Conservation (phyloP, 2,888 invertebrate species). For the Meta bourneti region DNA sequence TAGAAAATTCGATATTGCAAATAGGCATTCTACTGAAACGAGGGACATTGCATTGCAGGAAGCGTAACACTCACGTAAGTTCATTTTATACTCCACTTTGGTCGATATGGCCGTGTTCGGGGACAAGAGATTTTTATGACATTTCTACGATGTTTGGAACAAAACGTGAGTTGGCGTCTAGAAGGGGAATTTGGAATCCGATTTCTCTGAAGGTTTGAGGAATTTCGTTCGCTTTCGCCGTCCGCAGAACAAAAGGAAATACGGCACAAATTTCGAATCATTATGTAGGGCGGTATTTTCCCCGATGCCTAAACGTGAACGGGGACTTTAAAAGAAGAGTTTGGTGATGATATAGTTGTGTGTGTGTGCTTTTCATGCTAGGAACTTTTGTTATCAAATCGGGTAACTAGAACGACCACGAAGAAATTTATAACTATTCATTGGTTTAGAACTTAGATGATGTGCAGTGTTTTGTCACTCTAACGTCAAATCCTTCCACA, state of each 20-base stretch:
- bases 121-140: conserved; percentile 32
- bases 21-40: background rate
- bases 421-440: too few species aligned
- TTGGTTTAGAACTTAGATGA: too few species aligned
- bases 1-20: conserved; percentile 32
- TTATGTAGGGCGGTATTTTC: background rate
- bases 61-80: conserved; percentile 40
- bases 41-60: conserved; percentile 23
- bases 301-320: background rate
- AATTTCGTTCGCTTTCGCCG: background rate
- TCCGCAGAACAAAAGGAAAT: too few species aligned
- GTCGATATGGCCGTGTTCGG: conserved; percentile 16
- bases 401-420: too few species aligned
- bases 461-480: too few species aligned
- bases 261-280: too few species aligned
- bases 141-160: conserved; percentile 11
- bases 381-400: too few species aligned
- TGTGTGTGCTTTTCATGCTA: too few species aligned
- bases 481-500: too few species aligned
- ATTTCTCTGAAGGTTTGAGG: conserved; percentile 13
- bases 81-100: conserved; percentile 48
- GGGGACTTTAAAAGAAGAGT: background rate
- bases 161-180: conserved; percentile 43
- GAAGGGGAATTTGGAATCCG: conserved; percentile 36
- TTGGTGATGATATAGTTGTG: background rate